These are phyloP conservation scores for Cisticola juncidis DNA, from an alignment of 2,113 vertebrate species.

Conservation along the genomic window DNA sequence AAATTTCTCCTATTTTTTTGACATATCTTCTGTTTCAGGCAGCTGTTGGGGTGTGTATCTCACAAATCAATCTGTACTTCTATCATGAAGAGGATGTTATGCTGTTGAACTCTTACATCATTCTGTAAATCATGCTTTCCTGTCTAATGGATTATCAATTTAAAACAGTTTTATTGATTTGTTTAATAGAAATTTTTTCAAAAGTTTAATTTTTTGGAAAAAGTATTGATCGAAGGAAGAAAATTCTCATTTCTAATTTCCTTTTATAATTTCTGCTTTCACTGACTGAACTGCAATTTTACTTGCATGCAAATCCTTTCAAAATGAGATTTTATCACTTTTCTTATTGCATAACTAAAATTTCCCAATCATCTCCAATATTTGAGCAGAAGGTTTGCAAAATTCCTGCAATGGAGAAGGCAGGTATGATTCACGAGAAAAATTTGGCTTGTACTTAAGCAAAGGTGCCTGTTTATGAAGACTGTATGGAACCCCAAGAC, in stretches of 20 bases:
- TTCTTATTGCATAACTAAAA: constrained; percentile 1
- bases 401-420: not conserved
- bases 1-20: not conserved
- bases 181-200: not conserved
- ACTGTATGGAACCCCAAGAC: not conserved
- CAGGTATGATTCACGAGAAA: not conserved
- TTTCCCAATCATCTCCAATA: not conserved
- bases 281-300: not conserved
- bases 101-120: not conserved
- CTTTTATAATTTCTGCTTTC: not conserved
- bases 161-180: not conserved
- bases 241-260: not conserved
- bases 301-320: not conserved
- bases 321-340: constrained; percentile 18
- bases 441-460: not conserved
- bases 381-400: not conserved
- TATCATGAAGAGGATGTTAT: not conserved
- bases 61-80: constrained; percentile 10
- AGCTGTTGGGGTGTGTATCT: constrained; percentile 27
- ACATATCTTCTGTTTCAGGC: not conserved
- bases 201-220: not conserved
- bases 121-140: not conserved
- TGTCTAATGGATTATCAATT: not conserved
- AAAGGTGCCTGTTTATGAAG: not conserved
- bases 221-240: not conserved